Evolutionary conservation across 1,140 invertebrate genomes (phyloP), one percentile per base, ranked within the genome.

Genomic region (Pararge aegeria): DNA sequence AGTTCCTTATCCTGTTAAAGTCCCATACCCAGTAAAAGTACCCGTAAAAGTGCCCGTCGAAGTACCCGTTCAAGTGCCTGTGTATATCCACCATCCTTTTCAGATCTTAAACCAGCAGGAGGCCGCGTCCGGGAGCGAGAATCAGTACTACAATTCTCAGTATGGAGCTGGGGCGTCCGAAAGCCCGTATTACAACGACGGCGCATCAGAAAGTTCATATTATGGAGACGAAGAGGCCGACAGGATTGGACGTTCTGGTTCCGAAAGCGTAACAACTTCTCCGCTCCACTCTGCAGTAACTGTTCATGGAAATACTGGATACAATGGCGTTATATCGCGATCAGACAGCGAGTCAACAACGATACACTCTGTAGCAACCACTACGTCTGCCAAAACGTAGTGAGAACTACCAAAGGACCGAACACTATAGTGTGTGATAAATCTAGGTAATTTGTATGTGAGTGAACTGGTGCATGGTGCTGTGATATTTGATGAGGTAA

Each of bases 1-100:
- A 20, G 91, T 94, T 2, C 93, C 93, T 0, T 89, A 90, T 51
- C 91, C 91, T 0, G 93, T 94, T 42, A 92, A 83, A 66, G 90
- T 91, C 10, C 90, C 91, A 2, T 90, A 89, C 67, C 83, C 85
- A 6, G 89, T 91, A 0, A 86, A 83, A 68, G 89, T 92, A 1
- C 93, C 92, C 0, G 78, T 89, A 10, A 81, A 80, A 65, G 83
- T 92, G 18, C 91, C 91, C 0, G 80, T 90, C 10, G 78, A 88
- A 53, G 90, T 92, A 16, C 81, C 83, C n/a, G 70, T 80, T 15
- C 73, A 79, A 63, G 77, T 85, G 37, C 81, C 83, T 5, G 70
- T 83, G 37, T 78, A 75, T 48, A 72, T 83, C 50, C 75, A 85
- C 53, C 71, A 79, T 59, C 78, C 80, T 34, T 77, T 69, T 52